Base-by-base conservation (phyloP, 1,140 invertebrate genomes). In the Drosophila burlai region DNA sequence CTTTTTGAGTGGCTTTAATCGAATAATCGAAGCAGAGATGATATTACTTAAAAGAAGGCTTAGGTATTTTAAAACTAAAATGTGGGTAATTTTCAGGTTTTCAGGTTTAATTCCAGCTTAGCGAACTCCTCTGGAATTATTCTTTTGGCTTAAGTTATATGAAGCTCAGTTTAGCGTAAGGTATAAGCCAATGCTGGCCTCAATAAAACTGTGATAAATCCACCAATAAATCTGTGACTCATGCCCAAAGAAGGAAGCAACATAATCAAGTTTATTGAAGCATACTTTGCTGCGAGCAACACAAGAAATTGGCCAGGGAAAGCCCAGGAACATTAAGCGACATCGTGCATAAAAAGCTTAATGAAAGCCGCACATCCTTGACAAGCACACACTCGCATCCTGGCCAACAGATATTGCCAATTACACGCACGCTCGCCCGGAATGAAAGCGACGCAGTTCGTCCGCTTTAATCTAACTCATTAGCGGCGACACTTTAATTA, bases 401-500 rank as follows among this genome's bases (percentile, higher is more conserved):
- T 43, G 72, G 64, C 74, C 36, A 75, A 42, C 46, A 49, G 62
- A 66, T 76, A 76, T 66, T 59, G 61, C 57, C 76, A 78, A 78
- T 78, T 78, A 77, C 64, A 63, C 64, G 64, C 76, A 77, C 57
- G 58, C 74, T 36, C 73, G 57, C 63, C 18, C 50, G 38, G 26
- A 40, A 58, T 59, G 34, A 78, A 66, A 55, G 52, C 47, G 49
- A 76, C 43, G n/a, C 18, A 49, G 38, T 31, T 68, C 58, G 64
- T 52, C 42, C 63, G 66, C 79, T 87, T 82, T 86, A 86, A 86
- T 87, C 83, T 80, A 80, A 87, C 83, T 86, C 83, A 86, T 86
- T 86, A 86, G 83, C 83, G 74, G 63, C 71, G 83, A 80, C 83
- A 83, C 83, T 87, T 87, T 86, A 86, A 86, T 86, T 86, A 87